Conservation (phyloP, 1,140 invertebrate genomes). For the Leptinotarsa texana region DNA sequence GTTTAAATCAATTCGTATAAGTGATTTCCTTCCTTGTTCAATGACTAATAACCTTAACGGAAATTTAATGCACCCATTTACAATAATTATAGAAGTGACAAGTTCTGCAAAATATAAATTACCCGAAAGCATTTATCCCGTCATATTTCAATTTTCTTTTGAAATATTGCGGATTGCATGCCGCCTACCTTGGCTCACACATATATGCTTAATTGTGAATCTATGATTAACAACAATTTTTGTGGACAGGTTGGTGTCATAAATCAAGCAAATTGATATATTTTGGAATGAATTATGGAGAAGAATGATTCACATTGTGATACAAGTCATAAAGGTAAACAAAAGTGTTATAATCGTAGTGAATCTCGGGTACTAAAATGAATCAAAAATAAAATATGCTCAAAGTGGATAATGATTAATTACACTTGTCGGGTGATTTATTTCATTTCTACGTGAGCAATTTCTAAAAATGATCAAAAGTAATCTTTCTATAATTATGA, state of each 20-base stretch:
- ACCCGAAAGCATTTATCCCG: conserved; percentile 32
- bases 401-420: no score
- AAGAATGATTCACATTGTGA: neutral
- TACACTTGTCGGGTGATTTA: no score
- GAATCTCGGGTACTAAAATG: no score
- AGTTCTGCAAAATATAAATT: conserved; percentile 32
- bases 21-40: neutral
- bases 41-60: neutral
- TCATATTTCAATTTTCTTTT: conserved; percentile 41
- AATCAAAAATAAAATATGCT: no score
- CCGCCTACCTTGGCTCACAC: conserved; percentile 28
- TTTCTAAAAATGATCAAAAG: no score
- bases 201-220: conserved; percentile 21
- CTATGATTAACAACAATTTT: conserved; percentile 24
- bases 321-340: neutral
- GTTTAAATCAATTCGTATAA: no score
- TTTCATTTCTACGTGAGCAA: no score
- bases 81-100: conserved; percentile 29
- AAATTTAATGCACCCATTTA: conserved; percentile 8
- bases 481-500: no score
- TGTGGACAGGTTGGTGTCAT: conserved; percentile 14
- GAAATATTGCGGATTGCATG: conserved; percentile 33
- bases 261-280: conserved; percentile 15
- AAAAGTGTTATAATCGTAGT: neutral
- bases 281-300: conserved; percentile 7